phyloP scores from a whole-genome alignment of 2,113 vertebrate species.

The Globicephala melas region DNA sequence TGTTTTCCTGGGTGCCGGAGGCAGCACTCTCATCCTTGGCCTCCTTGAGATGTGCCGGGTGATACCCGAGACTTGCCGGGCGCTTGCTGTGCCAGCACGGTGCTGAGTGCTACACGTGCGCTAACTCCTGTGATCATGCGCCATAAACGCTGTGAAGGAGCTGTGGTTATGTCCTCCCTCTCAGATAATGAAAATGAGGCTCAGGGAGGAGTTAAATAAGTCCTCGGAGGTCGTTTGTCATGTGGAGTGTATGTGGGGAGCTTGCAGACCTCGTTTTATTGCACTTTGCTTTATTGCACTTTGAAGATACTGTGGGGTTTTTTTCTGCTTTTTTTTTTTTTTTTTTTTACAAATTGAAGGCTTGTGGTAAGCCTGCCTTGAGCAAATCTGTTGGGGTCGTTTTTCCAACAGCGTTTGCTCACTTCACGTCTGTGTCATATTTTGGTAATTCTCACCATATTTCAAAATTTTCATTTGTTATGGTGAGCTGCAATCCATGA shows the following conservation, averaged over 20 bases:
- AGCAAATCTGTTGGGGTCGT: background rate
- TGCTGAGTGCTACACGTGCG: rapidly evolving
- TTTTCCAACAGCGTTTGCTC: background rate
- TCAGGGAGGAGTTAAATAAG: background rate
- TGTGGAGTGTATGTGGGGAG: background rate
- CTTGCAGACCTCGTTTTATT: background rate
- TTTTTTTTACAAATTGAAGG: background rate
- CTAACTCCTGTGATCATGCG: background rate
- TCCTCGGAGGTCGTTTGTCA: background rate
- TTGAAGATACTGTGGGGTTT: background rate
- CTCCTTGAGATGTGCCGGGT: background rate
- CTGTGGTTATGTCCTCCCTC: background rate
- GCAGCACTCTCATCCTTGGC: background rate
- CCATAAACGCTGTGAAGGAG: background rate
- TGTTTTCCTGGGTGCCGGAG: background rate
- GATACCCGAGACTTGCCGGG: background rate
- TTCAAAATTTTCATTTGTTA: background rate
- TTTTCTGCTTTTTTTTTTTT: too few species aligned
- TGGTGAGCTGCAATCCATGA: background rate
- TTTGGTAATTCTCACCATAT: background rate
- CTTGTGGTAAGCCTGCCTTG: background rate
- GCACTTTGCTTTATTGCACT: background rate
- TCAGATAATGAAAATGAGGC: background rate
- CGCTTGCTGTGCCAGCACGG: rapidly evolving
- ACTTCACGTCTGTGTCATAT: background rate